These are phyloP conservation scores for Uropetala carovei DNA, from an alignment of 2,888 invertebrate species.

Conservation along the genomic window DNA sequence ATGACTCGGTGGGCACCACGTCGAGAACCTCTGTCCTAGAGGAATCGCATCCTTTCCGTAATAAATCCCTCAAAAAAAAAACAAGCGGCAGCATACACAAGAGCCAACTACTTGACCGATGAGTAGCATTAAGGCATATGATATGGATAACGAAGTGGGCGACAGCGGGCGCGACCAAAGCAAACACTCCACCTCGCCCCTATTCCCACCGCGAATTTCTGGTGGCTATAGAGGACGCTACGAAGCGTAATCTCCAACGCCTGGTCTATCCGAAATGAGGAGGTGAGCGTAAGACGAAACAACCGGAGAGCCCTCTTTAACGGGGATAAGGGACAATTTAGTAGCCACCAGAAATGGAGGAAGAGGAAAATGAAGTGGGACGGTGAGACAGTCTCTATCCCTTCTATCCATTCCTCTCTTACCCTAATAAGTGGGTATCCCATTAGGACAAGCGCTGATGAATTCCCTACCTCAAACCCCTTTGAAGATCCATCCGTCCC, in stretches of 20 bases:
- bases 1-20: no score
- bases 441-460: conserved; percentile 18
- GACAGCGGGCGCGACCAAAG: conserved; percentile 3
- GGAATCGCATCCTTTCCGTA: not conserved
- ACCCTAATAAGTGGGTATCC: conserved; percentile 15
- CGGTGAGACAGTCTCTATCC: not conserved
- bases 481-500: not conserved
- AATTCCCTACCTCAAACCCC: not conserved
- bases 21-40: not conserved
- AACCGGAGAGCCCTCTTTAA: not conserved
- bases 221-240: not conserved
- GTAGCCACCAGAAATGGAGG: not conserved
- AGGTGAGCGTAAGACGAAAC: not conserved
- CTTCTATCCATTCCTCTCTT: not conserved
- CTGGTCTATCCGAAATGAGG: not conserved
- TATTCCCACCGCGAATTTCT: not conserved
- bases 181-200: not conserved
- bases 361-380: not conserved
- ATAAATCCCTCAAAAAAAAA: not conserved
- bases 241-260: no score
- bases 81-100: no score
- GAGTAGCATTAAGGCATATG: not conserved
- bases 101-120: not conserved
- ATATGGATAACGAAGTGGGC: not conserved
- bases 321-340: not conserved